Base-by-base conservation (phyloP, 1,140 invertebrate genomes). In the Lysiphlebus fabarum region DNA sequence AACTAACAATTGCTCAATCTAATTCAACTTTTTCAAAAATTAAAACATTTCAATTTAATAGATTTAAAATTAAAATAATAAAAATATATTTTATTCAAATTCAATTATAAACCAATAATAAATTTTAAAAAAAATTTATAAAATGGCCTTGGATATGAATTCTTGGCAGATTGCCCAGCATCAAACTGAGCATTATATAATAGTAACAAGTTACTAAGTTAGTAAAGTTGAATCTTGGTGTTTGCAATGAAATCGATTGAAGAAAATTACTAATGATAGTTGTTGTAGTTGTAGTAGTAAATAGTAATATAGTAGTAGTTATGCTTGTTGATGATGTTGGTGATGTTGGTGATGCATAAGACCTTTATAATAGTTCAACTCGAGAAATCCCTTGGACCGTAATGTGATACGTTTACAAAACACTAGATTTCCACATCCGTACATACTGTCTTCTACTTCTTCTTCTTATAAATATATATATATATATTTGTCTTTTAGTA, bases 351-450 rank as follows among this genome's bases (percentile, higher is more conserved):
- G 17, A 26, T 26, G 17, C 17, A 26, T 26, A 26, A 43, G 57
- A 45, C 49, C 59, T 51, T 62, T 58, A 47, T 70, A 68, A 70
- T 63, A 58, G 64, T 45, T 33, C 48, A 50, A 50, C 34, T 50
- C 33, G 38, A 64, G 51, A 51, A 33, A 40, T 55, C 12, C 56
- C 49, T 51, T 65, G 64, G 61, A 70, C 54, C 67, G 67, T 70
- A 67, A 69, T 62, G 45, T 62, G 64, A 69, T 69, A 70, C 58
- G 65, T 69, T 67, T 62, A 62, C 61, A 66, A 70, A 67, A 65
- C 59, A 63, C 42, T 59, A 62, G 59, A 60, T 57, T 55, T 56
- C 63, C 61, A 67, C 62, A 61, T 70, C 66, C 67, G 60, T 26
- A 26, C 17, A 26, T 62, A 33, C 38, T 42, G 53, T 58, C 56